A percentile compares a stretch with the other conserved stretches of the same genome.
Conservation (phyloP, 1,140 invertebrate species). For the Diachasma alloeum region DNA sequence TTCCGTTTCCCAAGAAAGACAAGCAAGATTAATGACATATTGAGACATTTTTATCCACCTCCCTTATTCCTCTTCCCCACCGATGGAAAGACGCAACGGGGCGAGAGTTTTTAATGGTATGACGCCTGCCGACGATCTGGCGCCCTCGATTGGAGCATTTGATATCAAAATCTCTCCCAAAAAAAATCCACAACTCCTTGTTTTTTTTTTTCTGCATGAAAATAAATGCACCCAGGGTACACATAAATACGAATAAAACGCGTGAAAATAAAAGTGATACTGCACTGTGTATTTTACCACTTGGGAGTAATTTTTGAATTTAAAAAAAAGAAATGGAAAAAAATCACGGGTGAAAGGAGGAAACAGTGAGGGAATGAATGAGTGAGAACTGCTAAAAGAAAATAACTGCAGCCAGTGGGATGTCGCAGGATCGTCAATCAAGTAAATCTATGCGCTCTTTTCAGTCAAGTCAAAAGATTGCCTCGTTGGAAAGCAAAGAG, state of each 20-base stretch:
- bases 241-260: not conserved
- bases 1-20: not conserved
- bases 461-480: conserved; percentile 21
- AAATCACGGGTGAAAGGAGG: too few species aligned
- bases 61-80: not conserved
- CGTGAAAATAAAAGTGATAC: conserved; percentile 10
- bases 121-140: conserved; percentile 5
- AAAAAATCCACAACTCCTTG: not conserved
- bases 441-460: conserved; percentile 26
- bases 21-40: not conserved
- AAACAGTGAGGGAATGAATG: not conserved
- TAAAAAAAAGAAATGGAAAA: not conserved
- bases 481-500: not conserved
- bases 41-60: not conserved
- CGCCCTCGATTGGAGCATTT: conserved; percentile 11
- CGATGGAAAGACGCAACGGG: not conserved
- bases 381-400: not conserved
- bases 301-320: not conserved
- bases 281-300: not conserved
- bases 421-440: conserved; percentile 17
- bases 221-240: not conserved
- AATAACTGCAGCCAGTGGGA: not conserved
- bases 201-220: not conserved
- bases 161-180: not conserved
- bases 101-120: conserved; percentile 1